phyloP scores from a whole-genome alignment of 2,113 vertebrate species.

The Gobio gobio region DNA sequence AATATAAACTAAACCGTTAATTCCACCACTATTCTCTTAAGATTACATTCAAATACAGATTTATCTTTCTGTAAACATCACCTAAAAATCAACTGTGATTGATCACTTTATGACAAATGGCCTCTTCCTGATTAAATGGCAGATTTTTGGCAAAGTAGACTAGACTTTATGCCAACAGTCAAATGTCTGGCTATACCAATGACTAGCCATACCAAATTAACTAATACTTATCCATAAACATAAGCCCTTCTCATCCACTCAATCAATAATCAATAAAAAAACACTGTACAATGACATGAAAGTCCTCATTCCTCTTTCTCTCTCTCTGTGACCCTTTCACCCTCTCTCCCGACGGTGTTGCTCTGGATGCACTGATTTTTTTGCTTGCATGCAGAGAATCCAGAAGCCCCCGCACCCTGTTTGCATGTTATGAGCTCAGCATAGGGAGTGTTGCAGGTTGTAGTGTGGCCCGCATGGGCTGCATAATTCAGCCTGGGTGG shows the following conservation, averaged over 20 bases:
- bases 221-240: slow-evolving; percentile 20
- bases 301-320: neutral
- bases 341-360: slow-evolving; percentile 14
- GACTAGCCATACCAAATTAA: neutral
- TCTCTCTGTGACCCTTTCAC: slow-evolving; percentile 21
- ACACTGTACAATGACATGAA: too few relatives aligned
- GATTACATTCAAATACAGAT: neutral
- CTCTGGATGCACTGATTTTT: slow-evolving; percentile 66
- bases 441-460: slow-evolving; percentile 55
- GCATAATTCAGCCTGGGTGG: slow-evolving; percentile 73
- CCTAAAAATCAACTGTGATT: neutral
- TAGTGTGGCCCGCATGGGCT: slow-evolving; percentile 61
- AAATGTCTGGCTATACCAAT: neutral
- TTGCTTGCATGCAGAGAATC: slow-evolving; percentile 65
- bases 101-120: neutral
- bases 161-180: too few relatives aligned
- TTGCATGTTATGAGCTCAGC: slow-evolving; percentile 56
- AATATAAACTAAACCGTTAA: too few relatives aligned
- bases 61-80: neutral
- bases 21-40: neutral
- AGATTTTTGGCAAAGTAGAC: neutral
- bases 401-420: slow-evolving; percentile 40
- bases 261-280: neutral
- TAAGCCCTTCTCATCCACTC: neutral
- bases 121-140: neutral